Conservation (phyloP, 1,140 invertebrate species). For the Euura saliciscinereae region DNA sequence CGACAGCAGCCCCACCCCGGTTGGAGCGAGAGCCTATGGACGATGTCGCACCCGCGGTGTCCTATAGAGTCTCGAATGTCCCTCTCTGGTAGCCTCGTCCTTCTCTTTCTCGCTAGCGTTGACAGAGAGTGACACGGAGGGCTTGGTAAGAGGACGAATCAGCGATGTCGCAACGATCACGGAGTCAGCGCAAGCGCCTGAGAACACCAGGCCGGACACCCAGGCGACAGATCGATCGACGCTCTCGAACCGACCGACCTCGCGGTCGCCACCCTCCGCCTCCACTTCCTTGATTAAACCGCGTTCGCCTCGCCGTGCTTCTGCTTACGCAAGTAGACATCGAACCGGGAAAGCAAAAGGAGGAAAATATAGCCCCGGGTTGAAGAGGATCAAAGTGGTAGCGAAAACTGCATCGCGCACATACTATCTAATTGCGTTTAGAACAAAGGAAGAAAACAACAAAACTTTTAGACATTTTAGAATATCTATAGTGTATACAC, state of each 20-base stretch:
- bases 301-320: slow-evolving; percentile 32
- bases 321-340: slow-evolving; percentile 33
- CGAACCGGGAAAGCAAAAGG: background rate
- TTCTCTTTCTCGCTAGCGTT: background rate
- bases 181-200: slow-evolving; percentile 50
- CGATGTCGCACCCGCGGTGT: slow-evolving; percentile 22
- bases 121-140: slow-evolving; percentile 25
- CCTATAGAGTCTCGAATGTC: slow-evolving; percentile 9
- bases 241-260: slow-evolving; percentile 45
- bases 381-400: too few relatives aligned
- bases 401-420: too few relatives aligned
- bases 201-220: slow-evolving; percentile 15
- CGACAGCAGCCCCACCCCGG: slow-evolving; percentile 38
- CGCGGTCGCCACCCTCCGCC: slow-evolving; percentile 23
- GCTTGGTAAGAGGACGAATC: slow-evolving; percentile 12
- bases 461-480: too few relatives aligned
- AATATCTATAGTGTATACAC: too few relatives aligned
- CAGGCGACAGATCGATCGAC: slow-evolving; percentile 56
- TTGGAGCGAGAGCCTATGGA: slow-evolving; percentile 10
- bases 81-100: background rate
- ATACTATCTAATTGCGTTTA: too few relatives aligned
- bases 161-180: background rate
- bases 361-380: too few relatives aligned
- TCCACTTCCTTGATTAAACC: slow-evolving; percentile 50
- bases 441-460: too few relatives aligned